Evolutionary conservation across 2,113 vertebrate genomes (phyloP).

Genomic region (Pangasianodon hypophthalmus): DNA sequence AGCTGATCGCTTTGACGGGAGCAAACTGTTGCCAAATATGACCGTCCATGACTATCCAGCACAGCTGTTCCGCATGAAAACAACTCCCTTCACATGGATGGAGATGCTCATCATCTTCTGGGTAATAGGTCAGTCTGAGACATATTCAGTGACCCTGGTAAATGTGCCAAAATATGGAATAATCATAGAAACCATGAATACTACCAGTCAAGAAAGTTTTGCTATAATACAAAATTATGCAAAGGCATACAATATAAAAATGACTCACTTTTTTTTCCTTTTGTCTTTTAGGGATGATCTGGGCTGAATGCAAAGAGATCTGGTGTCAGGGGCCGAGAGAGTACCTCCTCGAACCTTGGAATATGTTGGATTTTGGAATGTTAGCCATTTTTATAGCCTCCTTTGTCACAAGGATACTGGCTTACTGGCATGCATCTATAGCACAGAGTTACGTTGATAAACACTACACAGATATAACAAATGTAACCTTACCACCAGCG

Average conservation of each 20-base stretch:
- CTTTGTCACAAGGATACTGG: conserved; percentile 93
- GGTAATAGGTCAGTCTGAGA: conserved; percentile 87
- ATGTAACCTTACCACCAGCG: conserved; percentile 82
- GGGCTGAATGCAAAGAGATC: conserved; percentile 98
- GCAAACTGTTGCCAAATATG: conserved; percentile 87
- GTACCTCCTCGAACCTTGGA: conserved; percentile 94
- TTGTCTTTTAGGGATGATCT: conserved; percentile 89
- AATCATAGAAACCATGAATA: background rate
- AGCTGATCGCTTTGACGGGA: conserved; percentile 93
- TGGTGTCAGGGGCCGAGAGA: conserved; percentile 97
- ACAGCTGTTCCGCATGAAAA: conserved; percentile 92
- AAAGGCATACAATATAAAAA: background rate
- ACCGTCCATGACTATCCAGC: conserved; percentile 80
- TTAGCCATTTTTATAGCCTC: conserved; percentile 95
- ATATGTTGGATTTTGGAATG: conserved; percentile 98
- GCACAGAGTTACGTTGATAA: conserved; percentile 86
- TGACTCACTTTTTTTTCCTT: background rate
- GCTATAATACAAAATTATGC: background rate
- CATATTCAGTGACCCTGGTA: background rate
- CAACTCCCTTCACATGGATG: conserved; percentile 96
- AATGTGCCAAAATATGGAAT: background rate
- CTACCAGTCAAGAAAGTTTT: background rate
- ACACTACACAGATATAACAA: conserved; percentile 81
- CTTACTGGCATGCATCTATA: conserved; percentile 85
- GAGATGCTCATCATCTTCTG: conserved; percentile 96